Base-by-base conservation (phyloP, 2,113 vertebrate genomes). In the Prinia subflava region DNA sequence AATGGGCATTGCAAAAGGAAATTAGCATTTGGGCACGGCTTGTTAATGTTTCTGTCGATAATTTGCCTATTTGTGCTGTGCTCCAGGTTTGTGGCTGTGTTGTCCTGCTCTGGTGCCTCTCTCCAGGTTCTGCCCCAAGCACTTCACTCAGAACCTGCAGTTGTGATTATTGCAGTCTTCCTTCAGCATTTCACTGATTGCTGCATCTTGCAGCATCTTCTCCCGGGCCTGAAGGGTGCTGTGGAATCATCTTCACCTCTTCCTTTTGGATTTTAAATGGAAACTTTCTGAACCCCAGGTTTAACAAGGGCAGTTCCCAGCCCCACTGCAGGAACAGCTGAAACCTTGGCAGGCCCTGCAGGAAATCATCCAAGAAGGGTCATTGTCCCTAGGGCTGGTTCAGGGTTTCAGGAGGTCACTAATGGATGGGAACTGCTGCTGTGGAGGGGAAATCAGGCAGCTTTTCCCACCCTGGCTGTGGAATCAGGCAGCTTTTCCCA, bases 41-140 rank as follows among this genome's bases (percentile, higher is more conserved):
- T 5, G 7, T 4, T 25, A 1, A 5, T 0, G 1, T 64, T 82
- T n/a, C 42, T 28, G 2, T 10, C 31, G 17, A 2, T 24, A 8
- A 24, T 62, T n/a, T 47, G n/a, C 49, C 35, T 9, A 0, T 8
- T n/a, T 23, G 57, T 7, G 2, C 12, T 28, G 52, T 22, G 28
- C 49, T 42, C n/a, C 33, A 13, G 14, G 19, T 6, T 75, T 24
- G 28, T n/a, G 35, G 27, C 21, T 56, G 27, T 15, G 0, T 12
- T 37, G 15, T 69, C 52, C 41, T 71, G 50, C 15, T 37, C 39
- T 25, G 63, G 27, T 25, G 35, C 42, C 16, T 60, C 53, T 18
- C 30, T 3, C 14, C 83, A 64, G 35, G 13, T 30, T 62, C 59
- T 89, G 24, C 5, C 44, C 67, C 50, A 25, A 60, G 53, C 18